phyloP scores from a whole-genome alignment of 1,140 invertebrate species.

The Trichomalopsis sarcophagae region DNA sequence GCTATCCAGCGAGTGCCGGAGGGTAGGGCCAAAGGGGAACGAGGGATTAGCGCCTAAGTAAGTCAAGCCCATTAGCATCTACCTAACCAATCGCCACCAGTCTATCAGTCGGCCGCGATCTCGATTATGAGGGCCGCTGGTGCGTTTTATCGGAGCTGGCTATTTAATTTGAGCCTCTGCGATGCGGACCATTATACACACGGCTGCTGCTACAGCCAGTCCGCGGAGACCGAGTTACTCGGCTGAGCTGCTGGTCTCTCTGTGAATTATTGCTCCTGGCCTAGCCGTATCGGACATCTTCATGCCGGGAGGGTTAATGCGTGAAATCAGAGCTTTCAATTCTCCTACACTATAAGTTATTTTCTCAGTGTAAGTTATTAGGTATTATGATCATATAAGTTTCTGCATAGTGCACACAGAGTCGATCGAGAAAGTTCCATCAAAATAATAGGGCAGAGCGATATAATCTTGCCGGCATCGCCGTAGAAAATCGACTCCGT shows the following conservation, averaged over 20 bases:
- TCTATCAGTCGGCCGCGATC: conserved; percentile 39
- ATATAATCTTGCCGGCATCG: neutral
- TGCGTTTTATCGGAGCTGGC: conserved; percentile 35
- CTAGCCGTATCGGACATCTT: neutral
- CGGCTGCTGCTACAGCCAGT: neutral
- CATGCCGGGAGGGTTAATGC: neutral
- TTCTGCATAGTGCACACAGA: neutral
- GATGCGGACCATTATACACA: neutral
- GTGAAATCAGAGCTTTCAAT: too few relatives aligned
- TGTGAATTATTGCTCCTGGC: conserved; percentile 1
- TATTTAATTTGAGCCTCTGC: conserved; percentile 45
- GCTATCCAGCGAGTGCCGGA: conserved; percentile 33
- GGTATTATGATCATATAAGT: too few relatives aligned
- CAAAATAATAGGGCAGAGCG: neutral
- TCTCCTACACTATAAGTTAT: too few relatives aligned
- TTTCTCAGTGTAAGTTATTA: too few relatives aligned
- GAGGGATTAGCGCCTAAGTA: conserved; percentile 61
- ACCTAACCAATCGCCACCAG: conserved; percentile 52
- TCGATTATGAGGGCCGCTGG: conserved; percentile 23
- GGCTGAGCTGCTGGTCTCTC: neutral
- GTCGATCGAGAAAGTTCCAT: neutral
- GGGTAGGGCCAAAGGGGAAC: conserved; percentile 47
- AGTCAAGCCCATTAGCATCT: conserved; percentile 59
- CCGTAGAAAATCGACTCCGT: neutral
- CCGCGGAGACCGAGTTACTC: neutral